These are phyloP conservation scores for Hippasteria phrygiana DNA, from an alignment of 53 echinoderm and acorn worm species.

Conservation along the genomic window DNA sequence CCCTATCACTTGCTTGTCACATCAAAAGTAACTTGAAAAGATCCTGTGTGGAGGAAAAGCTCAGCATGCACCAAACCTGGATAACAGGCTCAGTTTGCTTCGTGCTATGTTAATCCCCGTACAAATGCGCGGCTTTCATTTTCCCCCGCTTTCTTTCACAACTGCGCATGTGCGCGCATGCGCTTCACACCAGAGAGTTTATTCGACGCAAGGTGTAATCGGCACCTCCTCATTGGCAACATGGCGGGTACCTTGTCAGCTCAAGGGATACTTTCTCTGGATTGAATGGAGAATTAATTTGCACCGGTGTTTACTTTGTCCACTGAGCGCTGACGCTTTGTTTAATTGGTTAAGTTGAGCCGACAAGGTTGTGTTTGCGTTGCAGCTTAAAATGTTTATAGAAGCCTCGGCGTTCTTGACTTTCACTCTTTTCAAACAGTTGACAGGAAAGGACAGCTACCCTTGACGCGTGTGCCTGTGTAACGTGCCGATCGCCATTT, in stretches of 20 bases:
- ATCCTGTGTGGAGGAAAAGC: background rate
- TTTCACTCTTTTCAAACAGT: background rate
- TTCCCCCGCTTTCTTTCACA: background rate
- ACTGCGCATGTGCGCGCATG: background rate
- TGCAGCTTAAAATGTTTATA: conserved; percentile 26
- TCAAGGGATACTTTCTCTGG: background rate
- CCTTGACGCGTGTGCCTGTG: background rate
- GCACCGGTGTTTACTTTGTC: conserved; percentile 28
- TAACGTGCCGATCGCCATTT: background rate
- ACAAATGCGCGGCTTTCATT: background rate
- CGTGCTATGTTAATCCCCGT: background rate
- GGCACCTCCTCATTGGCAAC: too few relatives aligned
- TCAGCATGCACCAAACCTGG: background rate
- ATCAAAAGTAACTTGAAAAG: background rate
- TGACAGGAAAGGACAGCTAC: conserved; percentile 6
- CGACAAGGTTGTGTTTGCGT: conserved; percentile 49
- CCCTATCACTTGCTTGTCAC: background rate
- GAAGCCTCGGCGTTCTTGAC: background rate
- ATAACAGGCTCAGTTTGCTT: background rate
- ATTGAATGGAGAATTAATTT: conserved; percentile 32
- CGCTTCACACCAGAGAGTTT: background rate
- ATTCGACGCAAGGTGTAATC: background rate
- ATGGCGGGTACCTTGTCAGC: background rate
- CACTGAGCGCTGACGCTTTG: background rate
- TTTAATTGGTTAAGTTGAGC: conserved; percentile 20